These are phyloP conservation scores for Craseonycteris thonglongyai DNA, from an alignment of 2,113 vertebrate species.

Conservation along the genomic window DNA sequence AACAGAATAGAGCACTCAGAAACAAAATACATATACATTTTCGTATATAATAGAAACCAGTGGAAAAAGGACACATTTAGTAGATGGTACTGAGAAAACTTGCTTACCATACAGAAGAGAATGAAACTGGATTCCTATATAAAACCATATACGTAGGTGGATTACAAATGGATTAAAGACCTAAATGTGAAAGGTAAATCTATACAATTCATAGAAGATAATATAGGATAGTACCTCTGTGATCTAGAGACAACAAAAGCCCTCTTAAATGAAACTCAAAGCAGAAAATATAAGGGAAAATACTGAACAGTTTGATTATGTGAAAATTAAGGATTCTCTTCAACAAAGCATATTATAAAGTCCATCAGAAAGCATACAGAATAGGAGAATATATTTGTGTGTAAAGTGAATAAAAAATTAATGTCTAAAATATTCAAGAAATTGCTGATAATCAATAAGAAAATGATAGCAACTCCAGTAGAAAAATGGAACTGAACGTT, in stretches of 20 bases:
- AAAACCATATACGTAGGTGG: neutral
- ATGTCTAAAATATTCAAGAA: neutral
- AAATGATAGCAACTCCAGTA: neutral
- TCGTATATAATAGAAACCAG: neutral
- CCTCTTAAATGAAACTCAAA: constrained; percentile 2
- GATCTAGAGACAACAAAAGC: neutral
- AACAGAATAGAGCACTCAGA: neutral
- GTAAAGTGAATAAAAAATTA: neutral
- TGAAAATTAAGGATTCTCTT: constrained; percentile 24
- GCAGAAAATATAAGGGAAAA: neutral
- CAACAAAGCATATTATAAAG: constrained; percentile 4
- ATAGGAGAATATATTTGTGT: neutral
- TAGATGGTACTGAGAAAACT: neutral
- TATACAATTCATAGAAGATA: neutral
- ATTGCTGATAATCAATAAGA: constrained; percentile 4
- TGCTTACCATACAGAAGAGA: neutral
- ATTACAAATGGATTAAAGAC: neutral
- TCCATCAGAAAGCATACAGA: neutral
- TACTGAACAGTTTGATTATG: neutral
- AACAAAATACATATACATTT: neutral
- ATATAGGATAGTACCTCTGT: neutral
- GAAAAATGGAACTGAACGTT: neutral
- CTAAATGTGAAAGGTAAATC: neutral
- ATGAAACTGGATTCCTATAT: neutral
- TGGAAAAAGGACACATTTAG: neutral